Evolutionary conservation across 2,113 vertebrate genomes (phyloP), one percentile per base, ranked within the genome.

Genomic region (Esox niger): DNA sequence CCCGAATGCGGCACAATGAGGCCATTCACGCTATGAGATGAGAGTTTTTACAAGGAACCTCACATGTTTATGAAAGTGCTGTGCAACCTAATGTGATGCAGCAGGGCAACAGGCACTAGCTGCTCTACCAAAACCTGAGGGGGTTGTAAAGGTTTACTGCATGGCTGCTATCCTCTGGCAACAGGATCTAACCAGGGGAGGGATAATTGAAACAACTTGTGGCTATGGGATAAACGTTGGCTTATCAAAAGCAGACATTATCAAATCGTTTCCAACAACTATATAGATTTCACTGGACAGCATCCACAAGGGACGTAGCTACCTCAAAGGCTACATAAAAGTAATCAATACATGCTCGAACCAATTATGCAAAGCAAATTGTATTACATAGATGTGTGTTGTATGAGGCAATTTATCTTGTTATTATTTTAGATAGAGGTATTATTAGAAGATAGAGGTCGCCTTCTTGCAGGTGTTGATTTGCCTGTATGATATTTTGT

Each of bases 31-130:
- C 64, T 43, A 64, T 64, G 47, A 76, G 82, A 79, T 49, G 61
- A 56, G 31, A 59, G 47, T 29, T 73, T 89, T 89, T 78, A 87
- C 63, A 74, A 83, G 82, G 55, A 70, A 69, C 49, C 80, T 64
- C 67, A 66, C 64, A 54, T 7, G 60, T 38, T 63, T 75, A 64
- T 70, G 74, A 78, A 79, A 76, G 70, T 68, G 60, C 26, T 1
- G 3, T 17, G 46, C 10, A 69, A 66, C 67, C 43, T 66, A 27
- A 49, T 32, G 35, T 69, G 67, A 79, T 61, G 55, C 77, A 62
- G 70, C 73, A 55, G 33, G 38, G 56, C 29, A 29, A 10, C 17
- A 7, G 29, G 29, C 29, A 4, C 26, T 66, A 78, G 67, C 69
- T 54, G 77, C 33, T 56, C 62, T n/a, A 64, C 69, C 62, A 71